Base-by-base conservation (phyloP, 2,888 invertebrate genomes). In the Augochlorella aurata region DNA sequence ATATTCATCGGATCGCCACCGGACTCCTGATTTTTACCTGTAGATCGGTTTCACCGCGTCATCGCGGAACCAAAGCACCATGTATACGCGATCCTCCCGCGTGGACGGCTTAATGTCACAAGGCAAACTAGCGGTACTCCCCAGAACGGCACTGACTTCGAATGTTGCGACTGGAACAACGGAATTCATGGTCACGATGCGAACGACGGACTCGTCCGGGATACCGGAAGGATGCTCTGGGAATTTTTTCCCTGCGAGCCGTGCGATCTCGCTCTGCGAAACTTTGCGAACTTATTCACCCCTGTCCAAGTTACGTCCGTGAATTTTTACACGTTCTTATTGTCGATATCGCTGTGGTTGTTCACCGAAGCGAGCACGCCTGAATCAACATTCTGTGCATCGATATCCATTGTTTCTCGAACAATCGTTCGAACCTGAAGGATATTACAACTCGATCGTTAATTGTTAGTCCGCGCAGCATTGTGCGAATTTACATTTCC, bases 11-110 rank as follows among this genome's bases (percentile, higher is more conserved):
- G 29, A 50, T 38, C n/a, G 44, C n/a, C 12, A 3, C 54, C 21
- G 52, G n/a, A 21, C 54, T 54, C 21, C 12, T 24, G 58, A 58
- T 44, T 65, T 94, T 38, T 94, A 98, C 98, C 97, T 98, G 95
- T 98, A 98, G 91, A 98, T 96, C 87, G 98, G 98, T 94, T 97
- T 97, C 85, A 97, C 97, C 74, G 96, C 96, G 90, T 96, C 97
- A 93, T 97, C 97, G 87, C 97, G 95, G 94, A 97, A 98, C 98
- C 98, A 98, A 74, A 98, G 95, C 89, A 98, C 98, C 97, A 98
- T 97, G 94, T 98, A 97, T 82, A 98, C 97, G 85, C 97, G 95
- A 94, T 98, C 98, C 90, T 97, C 97, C 90, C 96, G 95, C 77
- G 96, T 95, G 93, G 96, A 96, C 76, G 98, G 97, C 90, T 97